Base-by-base conservation (phyloP, 2,888 invertebrate species). In the Margaritifera margaritifera region DNA sequence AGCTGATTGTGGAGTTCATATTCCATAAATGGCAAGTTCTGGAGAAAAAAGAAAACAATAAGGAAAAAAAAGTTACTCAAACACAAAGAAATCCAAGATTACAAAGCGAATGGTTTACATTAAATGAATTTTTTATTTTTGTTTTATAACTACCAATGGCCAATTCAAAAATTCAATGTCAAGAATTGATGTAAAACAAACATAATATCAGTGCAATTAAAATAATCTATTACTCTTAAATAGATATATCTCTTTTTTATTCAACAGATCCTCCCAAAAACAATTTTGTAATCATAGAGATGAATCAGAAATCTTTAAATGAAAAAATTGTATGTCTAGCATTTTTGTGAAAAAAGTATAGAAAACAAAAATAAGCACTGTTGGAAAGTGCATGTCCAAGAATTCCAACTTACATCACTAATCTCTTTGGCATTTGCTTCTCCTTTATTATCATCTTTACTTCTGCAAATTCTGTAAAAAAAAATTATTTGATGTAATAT, bases 21-120 rank as follows among this genome's bases (percentile, higher is more conserved):
- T 89, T 99, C 98, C 66, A 98, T 90, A 91, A 98, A 98, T 0
- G 98, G 98, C 66, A 98, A 91, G 81, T 95, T 95, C 91, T 98
- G 96, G 50, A 82, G 82, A 24, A 66, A 51, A 69, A 50, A 60
- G 1, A n/a, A 52, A 64, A 25, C 11, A 56, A 4, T 24, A 24
- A 51, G 51, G 24, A 25, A 59, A 59, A 15, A 25, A 31, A 58
- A 65, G 24, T n/a, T 50, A 4, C 6, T 3, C 19, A 27, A 24
- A 42, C 31, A 42, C 2, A 42, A 42, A 42, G 2, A 42, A 42
- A 42, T 42, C 11, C 3, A 42, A 42, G 42, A 15, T 42, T 42
- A 42, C 42, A 42, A 42, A 15, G 42, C 42, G 11, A 15, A 42
- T 42, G 42, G 11, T 42, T 11, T 42, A 42, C 15, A 42, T 2